Evolutionary conservation across 64 coral and sea anemone species (phyloP).

Genomic region (Anthopleura sola): DNA sequence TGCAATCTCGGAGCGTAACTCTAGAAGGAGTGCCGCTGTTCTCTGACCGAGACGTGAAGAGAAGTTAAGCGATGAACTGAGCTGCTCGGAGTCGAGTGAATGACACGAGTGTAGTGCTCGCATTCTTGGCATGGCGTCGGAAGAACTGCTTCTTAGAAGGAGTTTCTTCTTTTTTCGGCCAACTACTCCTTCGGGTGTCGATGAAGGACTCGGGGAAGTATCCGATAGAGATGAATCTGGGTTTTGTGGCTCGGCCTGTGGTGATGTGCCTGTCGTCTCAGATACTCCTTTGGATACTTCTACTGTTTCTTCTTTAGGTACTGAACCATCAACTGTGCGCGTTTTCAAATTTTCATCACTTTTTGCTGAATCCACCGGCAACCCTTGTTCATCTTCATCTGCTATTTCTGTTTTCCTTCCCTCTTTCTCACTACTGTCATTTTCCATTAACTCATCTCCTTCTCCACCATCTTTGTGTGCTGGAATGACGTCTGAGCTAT

Average conservation of each 20-base stretch:
- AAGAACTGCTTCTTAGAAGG: background rate
- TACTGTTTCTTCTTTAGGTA: background rate
- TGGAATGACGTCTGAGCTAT: background rate
- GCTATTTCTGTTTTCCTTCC: background rate
- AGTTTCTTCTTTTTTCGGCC: slow-evolving; percentile 26
- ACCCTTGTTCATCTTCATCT: background rate
- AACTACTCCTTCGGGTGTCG: background rate
- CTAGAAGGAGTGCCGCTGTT: slow-evolving; percentile 18
- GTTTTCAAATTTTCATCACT: background rate
- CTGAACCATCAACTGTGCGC: background rate
- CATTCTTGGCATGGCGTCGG: background rate
- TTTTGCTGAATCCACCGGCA: background rate
- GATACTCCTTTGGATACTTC: background rate
- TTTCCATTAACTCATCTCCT: background rate
- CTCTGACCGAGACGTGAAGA: slow-evolving; percentile 25
- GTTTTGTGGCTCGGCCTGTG: background rate
- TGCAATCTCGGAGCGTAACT: slow-evolving; percentile 48
- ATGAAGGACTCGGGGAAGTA: background rate
- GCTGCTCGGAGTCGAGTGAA: background rate
- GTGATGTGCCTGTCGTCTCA: background rate
- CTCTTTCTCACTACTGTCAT: background rate
- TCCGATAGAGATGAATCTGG: background rate
- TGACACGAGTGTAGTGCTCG: background rate
- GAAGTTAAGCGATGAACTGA: slow-evolving; percentile 26
- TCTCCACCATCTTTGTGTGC: background rate